phyloP scores from a whole-genome alignment of 2,888 invertebrate genomes.

The Yponomeuta sedellus region DNA sequence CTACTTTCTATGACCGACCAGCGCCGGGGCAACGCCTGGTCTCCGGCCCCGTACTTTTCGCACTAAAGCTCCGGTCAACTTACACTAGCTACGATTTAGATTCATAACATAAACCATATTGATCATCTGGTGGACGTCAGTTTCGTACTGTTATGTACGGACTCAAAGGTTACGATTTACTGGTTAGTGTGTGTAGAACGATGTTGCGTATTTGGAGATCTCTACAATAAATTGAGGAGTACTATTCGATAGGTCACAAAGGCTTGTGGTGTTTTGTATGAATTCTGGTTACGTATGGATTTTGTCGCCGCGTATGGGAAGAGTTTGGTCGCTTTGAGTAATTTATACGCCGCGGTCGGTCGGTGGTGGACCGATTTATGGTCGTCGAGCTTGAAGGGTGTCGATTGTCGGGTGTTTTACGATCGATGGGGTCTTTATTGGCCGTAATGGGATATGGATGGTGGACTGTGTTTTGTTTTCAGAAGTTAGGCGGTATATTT shows the following conservation, averaged over 20 bases:
- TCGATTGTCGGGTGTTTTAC: conserved; percentile 14
- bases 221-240: background rate
- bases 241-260: background rate
- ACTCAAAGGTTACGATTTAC: background rate
- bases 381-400: conserved; percentile 10
- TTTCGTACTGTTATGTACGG: background rate
- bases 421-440: conserved; percentile 1
- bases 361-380: conserved; percentile 22
- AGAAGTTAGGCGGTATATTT: background rate
- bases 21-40: background rate
- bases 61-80: background rate
- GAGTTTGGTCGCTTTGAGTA: conserved; percentile 41
- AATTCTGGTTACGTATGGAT: conserved; percentile 3
- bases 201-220: background rate
- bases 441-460: background rate
- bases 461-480: background rate
- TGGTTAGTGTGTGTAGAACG: background rate
- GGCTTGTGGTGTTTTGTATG: background rate
- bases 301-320: conserved; percentile 31
- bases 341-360: conserved; percentile 51
- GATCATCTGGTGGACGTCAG: background rate
- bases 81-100: background rate
- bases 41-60: background rate
- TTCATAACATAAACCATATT: conserved; percentile 3
- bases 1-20: conserved; percentile 48